Evolutionary conservation across 2,797 vertebrate species (phyloP).

Genomic region (Melanotaenia parkinsoni): DNA sequence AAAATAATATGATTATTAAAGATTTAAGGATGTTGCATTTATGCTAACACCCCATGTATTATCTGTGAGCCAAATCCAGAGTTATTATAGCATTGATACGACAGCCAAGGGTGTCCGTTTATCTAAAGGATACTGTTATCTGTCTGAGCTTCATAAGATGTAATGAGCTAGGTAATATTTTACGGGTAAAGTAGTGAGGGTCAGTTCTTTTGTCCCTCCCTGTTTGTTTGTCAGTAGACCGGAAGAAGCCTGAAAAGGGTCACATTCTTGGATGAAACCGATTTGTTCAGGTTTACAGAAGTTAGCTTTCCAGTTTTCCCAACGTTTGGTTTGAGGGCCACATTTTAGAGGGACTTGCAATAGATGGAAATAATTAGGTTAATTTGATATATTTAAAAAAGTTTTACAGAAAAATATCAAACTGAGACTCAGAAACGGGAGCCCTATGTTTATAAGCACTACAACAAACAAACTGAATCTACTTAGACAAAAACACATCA

Average conservation of each 20-base stretch:
- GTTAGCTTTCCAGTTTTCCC: conserved; percentile 30
- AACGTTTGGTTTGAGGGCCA: conserved; percentile 19
- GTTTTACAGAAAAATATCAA: no score
- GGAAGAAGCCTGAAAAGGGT: conserved; percentile 58
- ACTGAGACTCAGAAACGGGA: no score
- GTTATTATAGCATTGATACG: conserved; percentile 13
- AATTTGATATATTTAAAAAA: background rate
- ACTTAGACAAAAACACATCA: no score
- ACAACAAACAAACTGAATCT: no score
- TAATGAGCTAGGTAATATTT: background rate
- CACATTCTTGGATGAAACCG: conserved; percentile 64
- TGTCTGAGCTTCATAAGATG: background rate
- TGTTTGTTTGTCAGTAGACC: conserved; percentile 54
- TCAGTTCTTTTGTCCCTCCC: background rate
- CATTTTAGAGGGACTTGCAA: conserved; percentile 4
- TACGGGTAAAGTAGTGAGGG: background rate
- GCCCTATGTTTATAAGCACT: no score
- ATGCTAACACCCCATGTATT: background rate
- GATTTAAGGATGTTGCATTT: background rate
- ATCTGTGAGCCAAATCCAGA: background rate
- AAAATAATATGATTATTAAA: background rate
- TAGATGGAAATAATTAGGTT: background rate
- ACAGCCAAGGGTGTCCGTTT: background rate
- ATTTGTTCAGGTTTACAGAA: conserved; percentile 61
- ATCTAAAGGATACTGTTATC: background rate